A percentile compares a stretch with the other conserved stretches of the same genome.
Evolutionary conservation across 2,888 invertebrate species (phyloP).

Genomic region (Lepidocyrtinus sp.): DNA sequence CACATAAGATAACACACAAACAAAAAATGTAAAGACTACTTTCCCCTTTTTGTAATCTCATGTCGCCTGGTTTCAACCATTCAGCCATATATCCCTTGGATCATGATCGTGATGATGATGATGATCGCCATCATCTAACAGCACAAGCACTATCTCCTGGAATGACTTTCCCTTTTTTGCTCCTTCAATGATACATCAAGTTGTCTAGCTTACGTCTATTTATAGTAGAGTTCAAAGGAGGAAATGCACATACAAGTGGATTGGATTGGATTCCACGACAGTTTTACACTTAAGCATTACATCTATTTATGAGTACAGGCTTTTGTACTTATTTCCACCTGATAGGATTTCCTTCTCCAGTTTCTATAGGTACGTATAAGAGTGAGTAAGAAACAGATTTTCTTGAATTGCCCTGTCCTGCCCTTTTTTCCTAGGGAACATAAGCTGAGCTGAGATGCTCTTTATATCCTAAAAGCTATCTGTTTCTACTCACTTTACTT

Average conservation of each 20-base stretch:
- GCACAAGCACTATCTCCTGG: no score
- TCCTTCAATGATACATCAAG: slow-evolving; percentile 40
- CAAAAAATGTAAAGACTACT: slow-evolving; percentile 26
- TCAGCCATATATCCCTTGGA: no score
- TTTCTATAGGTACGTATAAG: not conserved
- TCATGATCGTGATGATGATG: no score
- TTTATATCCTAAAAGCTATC: no score
- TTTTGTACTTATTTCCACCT: not conserved
- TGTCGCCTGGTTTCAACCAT: slow-evolving; percentile 45
- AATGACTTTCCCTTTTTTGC: not conserved
- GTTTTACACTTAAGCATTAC: not conserved
- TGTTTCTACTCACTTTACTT: not conserved
- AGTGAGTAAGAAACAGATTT: not conserved
- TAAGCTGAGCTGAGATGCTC: no score
- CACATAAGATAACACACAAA: slow-evolving; percentile 42
- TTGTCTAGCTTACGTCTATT: slow-evolving; percentile 36
- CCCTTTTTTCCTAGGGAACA: not conserved
- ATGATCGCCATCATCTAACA: not conserved
- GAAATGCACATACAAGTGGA: not conserved
- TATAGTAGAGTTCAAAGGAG: slow-evolving; percentile 3
- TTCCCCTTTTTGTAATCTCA: slow-evolving; percentile 44
- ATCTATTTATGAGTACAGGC: not conserved
- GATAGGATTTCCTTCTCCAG: not conserved
- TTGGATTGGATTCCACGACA: not conserved
- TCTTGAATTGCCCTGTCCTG: not conserved